Base-by-base conservation (phyloP, 2,797 vertebrate species). In the Trachurus trachurus region DNA sequence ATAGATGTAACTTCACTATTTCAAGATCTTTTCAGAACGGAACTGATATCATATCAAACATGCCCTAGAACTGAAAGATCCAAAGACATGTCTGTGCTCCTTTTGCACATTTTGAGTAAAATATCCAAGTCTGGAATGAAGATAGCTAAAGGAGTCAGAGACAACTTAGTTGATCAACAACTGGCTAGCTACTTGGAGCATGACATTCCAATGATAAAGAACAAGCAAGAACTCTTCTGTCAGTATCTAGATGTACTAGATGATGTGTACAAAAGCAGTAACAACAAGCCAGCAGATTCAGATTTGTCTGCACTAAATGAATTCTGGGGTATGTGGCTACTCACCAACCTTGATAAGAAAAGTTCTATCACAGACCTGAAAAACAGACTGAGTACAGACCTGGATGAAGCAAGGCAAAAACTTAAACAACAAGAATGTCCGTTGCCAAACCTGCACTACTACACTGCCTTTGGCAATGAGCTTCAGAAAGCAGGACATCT, bases 281-380 rank as follows among this genome's bases (percentile, higher is more conserved):
- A 52, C 11, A 71, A 78, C 53, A 59, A 76, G 10, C 79, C 67
- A 29, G 34, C 62, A 37, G 71, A 65, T 8, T 76, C 81, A 21
- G 26, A 83, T 64, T 19, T 92, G 21, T 71, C 78, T 8, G 66
- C 80, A 9, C 56, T 90, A 42, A 86, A 89, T 76, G 87, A 90
- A 22, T 80, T 82, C 65, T 92, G 89, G 90, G 83, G 76, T 1
- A 61, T 87, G 50, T 92, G 89, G 90, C 83, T 26, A 1, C 82
- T 89, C 13, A 87, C 45, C 0, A 16, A 44, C 2, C 66, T 76
- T 21, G 49, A 39, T 21, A 26, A 15, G 9, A 61, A 67, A 0
- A 5, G 72, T 0, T 9, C 76, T 9, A 56, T 39, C 1, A 1
- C 0, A 1, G 65, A 52, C 17, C 49, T 89, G 22, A 75, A 70